These are phyloP conservation scores for Andrena cerasifolii DNA, from an alignment of 1,140 invertebrate species.

Conservation along the genomic window DNA sequence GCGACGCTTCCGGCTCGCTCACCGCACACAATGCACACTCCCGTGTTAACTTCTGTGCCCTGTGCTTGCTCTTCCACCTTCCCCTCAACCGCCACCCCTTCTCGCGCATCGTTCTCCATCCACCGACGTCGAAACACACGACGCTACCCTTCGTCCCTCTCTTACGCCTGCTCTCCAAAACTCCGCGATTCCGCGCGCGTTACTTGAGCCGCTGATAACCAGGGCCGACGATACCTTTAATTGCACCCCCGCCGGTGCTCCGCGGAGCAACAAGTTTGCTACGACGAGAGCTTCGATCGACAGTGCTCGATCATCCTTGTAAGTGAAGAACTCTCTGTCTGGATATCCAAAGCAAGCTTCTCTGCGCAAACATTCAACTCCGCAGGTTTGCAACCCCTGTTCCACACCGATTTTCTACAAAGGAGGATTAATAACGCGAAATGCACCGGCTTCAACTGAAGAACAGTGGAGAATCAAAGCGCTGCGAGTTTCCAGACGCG, in stretches of 20 bases:
- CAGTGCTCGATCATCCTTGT: no score
- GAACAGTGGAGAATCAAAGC: constrained; percentile 5
- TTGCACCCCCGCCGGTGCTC: neutral
- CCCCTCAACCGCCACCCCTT: constrained; percentile 14
- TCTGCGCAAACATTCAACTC: no score
- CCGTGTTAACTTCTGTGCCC: constrained; percentile 78
- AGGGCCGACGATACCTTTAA: constrained; percentile 25
- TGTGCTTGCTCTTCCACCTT: constrained; percentile 64
- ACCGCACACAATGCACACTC: constrained; percentile 80
- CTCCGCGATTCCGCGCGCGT: constrained; percentile 28
- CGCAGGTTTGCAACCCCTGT: no score
- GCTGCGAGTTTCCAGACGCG: neutral
- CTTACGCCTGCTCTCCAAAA: constrained; percentile 7
- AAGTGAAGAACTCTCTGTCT: no score
- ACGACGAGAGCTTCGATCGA: no score
- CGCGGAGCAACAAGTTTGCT: constrained; percentile 42
- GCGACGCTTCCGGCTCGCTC: constrained; percentile 82
- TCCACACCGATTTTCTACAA: no score
- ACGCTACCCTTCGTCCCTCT: neutral
- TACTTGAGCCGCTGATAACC: constrained; percentile 6
- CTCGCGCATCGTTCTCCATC: constrained; percentile 34
- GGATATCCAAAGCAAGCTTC: no score
- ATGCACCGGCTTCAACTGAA: neutral
- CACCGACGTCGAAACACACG: constrained; percentile 36
- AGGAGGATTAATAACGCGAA: constrained; percentile 17